phyloP scores from a whole-genome alignment of 2,113 vertebrate species.

The Osmerus eperlanus region DNA sequence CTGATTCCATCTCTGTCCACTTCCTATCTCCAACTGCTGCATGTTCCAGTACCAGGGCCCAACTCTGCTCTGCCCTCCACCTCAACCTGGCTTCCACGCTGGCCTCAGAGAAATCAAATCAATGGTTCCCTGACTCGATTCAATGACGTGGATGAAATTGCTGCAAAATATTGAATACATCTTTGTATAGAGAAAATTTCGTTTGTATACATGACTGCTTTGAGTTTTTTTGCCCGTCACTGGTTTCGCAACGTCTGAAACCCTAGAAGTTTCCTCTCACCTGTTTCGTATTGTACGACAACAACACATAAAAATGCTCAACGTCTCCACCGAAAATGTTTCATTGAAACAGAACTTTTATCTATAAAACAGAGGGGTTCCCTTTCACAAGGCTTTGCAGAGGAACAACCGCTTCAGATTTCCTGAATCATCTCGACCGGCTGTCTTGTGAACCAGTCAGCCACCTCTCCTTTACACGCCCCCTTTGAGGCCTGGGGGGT shows the following conservation, averaged over 20 bases:
- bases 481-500: too few relatives aligned
- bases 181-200: constrained; percentile 42
- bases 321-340: constrained; percentile 32
- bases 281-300: constrained; percentile 57
- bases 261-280: constrained; percentile 41
- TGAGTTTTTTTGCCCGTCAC: constrained; percentile 24
- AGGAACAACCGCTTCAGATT: background rate
- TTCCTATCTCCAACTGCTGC: too few relatives aligned
- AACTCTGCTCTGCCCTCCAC: constrained; percentile 26
- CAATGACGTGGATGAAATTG: constrained; percentile 31
- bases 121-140: constrained; percentile 40
- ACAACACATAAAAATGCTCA: constrained; percentile 35
- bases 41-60: too few relatives aligned
- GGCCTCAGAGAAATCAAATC: constrained; percentile 32
- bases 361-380: constrained; percentile 15
- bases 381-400: constrained; percentile 21
- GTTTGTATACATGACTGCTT: constrained; percentile 30
- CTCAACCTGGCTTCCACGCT: constrained; percentile 30
- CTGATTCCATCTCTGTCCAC: too few relatives aligned
- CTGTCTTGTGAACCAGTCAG: too few relatives aligned
- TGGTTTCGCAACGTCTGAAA: constrained; percentile 30
- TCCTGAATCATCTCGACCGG: too few relatives aligned
- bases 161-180: constrained; percentile 37
- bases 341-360: constrained; percentile 14
- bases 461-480: too few relatives aligned